Evolutionary conservation across 53 echinoderm and acorn worm genomes (phyloP).

Genomic region (Mesocentrotus franciscanus): DNA sequence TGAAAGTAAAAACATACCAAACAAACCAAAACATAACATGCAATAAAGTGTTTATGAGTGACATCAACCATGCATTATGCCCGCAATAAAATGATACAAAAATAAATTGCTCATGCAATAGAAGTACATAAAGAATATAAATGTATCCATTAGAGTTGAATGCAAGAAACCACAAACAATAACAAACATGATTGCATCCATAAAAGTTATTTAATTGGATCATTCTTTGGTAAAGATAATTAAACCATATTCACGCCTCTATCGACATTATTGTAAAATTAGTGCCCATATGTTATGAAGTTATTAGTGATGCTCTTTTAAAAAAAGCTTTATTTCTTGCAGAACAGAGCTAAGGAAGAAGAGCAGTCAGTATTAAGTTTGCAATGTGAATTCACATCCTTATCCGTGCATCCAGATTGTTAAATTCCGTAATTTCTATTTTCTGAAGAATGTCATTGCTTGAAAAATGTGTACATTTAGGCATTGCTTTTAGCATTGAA

Average conservation of each 20-base stretch:
- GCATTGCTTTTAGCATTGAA: no score
- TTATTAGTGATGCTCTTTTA: no score
- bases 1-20: neutral
- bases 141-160: neutral
- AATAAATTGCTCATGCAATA: neutral
- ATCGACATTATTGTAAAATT: neutral
- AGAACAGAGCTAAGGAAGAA: neutral
- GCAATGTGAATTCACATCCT: neutral
- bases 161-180: neutral
- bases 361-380: neutral
- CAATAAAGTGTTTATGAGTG: neutral
- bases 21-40: neutral
- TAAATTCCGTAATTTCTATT: neutral
- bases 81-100: neutral
- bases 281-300: neutral
- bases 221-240: no score
- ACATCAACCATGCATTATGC: neutral
- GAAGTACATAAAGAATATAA: neutral
- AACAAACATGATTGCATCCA: no score
- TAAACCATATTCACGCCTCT: no score
- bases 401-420: neutral
- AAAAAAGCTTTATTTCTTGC: neutral
- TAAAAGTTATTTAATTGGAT: no score
- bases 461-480: no score
- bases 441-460: neutral